Conservation (phyloP, 30 jellyfish, hydroid and myxozoan genomes). For the Pseudorhiza aurosa region DNA sequence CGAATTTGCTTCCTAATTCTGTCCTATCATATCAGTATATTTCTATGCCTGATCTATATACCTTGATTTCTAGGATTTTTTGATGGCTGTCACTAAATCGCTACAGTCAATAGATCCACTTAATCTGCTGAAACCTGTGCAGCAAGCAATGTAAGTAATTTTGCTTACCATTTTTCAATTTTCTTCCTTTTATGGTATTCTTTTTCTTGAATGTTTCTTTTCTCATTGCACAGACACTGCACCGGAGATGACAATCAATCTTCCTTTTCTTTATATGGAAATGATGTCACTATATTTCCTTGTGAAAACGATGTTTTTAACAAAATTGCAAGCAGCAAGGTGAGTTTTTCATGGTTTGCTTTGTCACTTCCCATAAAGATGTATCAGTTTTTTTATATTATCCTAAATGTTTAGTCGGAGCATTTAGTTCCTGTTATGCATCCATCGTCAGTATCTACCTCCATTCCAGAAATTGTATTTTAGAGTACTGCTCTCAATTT, state of each 20-base stretch:
- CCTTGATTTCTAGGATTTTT: conserved; percentile 36
- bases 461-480: too few species aligned
- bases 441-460: too few species aligned
- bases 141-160: conserved; percentile 44
- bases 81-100: conserved; percentile 63
- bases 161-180: background rate
- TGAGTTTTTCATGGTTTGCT: background rate
- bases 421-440: too few species aligned
- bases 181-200: background rate
- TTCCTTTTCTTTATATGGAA: conserved; percentile 67
- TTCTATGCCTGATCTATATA: too few species aligned
- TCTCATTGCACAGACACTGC: conserved; percentile 45
- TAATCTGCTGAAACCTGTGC: conserved; percentile 50
- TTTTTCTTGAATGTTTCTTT: background rate
- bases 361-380: background rate
- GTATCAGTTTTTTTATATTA: background rate
- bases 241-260: conserved; percentile 74
- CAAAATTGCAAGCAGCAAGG: conserved; percentile 86
- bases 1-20: too few species aligned
- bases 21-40: too few species aligned
- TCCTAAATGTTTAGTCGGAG: too few species aligned
- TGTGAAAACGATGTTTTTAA: conserved; percentile 38
- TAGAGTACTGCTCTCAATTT: too few species aligned
- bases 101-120: conserved; percentile 50
- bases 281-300: conserved; percentile 68